phyloP scores from a whole-genome alignment of 2,888 invertebrate genomes.

The Ypsolopha sequella region DNA sequence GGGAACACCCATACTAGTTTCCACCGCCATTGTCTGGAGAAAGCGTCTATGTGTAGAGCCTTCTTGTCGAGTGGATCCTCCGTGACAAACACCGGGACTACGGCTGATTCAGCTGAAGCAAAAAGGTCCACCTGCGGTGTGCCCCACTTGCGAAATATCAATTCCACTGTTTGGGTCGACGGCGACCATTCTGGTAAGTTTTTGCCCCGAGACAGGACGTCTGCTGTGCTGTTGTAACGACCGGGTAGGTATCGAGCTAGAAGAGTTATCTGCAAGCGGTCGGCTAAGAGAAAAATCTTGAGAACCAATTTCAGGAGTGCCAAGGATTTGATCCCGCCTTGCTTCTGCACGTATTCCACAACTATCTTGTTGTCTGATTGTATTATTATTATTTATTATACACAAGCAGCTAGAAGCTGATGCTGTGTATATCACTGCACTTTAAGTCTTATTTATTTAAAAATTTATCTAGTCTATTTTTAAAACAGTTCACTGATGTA shows the following conservation, averaged over 20 bases:
- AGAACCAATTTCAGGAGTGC: too few relatives aligned
- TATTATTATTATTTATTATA: too few relatives aligned
- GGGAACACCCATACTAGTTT: slow-evolving; percentile 16
- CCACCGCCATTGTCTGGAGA: slow-evolving; percentile 12
- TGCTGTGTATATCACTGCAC: too few relatives aligned
- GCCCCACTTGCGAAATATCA: not conserved
- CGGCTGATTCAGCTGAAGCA: not conserved
- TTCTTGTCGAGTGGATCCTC: slow-evolving; percentile 3
- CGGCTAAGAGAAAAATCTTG: not conserved
- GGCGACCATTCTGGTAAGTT: not conserved
- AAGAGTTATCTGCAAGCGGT: not conserved
- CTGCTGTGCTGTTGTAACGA: not conserved
- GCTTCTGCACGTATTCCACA: too few relatives aligned
- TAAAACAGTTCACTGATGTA: too few relatives aligned
- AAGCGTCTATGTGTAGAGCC: slow-evolving; percentile 11
- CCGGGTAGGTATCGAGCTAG: not conserved
- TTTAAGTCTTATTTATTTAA: too few relatives aligned
- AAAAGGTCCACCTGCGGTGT: not conserved
- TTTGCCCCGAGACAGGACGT: not conserved
- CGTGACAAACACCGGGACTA: slow-evolving; percentile 2
- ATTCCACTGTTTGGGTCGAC: not conserved
- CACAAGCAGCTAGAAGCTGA: too few relatives aligned
- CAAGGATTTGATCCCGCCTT: too few relatives aligned
- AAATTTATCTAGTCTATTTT: too few relatives aligned
- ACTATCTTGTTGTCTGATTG: too few relatives aligned